Evolutionary conservation across 2,888 invertebrate genomes (phyloP).

Genomic region (Fragum sueziense): DNA sequence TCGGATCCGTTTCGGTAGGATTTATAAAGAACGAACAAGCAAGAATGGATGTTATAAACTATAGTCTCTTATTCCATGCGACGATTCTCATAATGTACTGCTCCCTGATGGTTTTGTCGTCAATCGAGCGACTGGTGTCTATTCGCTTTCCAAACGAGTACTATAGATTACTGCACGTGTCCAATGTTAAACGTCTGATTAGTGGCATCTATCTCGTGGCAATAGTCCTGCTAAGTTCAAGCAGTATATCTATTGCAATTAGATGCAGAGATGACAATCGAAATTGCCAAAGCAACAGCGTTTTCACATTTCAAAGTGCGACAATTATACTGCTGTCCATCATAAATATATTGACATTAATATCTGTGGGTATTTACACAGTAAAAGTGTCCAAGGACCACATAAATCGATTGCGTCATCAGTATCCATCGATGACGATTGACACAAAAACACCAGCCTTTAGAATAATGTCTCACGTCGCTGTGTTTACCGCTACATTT

Average conservation of each 20-base stretch:
- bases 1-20: too few species aligned
- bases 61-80: background rate
- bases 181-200: background rate
- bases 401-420: background rate
- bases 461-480: background rate
- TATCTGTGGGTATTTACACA: background rate
- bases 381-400: background rate
- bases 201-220: background rate
- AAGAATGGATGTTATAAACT: background rate
- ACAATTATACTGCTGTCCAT: background rate
- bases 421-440: background rate
- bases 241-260: background rate
- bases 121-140: slow-evolving; percentile 4
- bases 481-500: background rate
- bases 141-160: background rate
- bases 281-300: background rate
- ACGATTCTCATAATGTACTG: background rate
- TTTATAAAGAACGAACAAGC: too few species aligned
- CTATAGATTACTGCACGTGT: background rate
- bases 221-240: background rate
- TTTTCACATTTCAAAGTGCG: background rate
- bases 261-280: background rate
- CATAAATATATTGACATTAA: background rate
- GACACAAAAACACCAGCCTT: background rate
- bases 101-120: background rate